Evolutionary conservation across 2,888 invertebrate genomes (phyloP), one percentile per base, ranked within the genome.

Genomic region (Mongoloraphidia duomilia): DNA sequence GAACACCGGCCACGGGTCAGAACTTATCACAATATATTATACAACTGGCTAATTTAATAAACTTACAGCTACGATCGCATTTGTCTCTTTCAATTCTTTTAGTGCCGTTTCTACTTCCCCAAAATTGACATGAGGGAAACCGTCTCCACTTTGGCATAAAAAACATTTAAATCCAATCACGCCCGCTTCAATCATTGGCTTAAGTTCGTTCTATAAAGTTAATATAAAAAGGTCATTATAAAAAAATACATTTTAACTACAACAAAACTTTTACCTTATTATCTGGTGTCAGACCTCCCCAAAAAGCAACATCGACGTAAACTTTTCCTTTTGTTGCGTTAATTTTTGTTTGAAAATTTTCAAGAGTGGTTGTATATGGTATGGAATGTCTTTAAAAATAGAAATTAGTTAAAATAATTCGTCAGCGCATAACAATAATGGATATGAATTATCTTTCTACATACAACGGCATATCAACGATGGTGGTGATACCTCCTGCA

Each of bases 121-220:
- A 47, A 68, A 64, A 11, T 64, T 69, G 0, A 84, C 77, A 52
- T 77, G 71, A 0, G 77, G 76, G 59, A 84, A 84, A 61, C 84
- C 84, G 0, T 81, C 78, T 2, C 82, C 80, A 51, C 80, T 79
- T 1, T 79, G 77, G 55, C 78, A 77, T 3, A 85, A 66, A 52
- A 83, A 82, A 60, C 84, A 83, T 65, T 84, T 84, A 56, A 85
- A 80, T 2, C 84, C 85, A 34, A 83, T 77, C 1, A 83, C 82
- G 2, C 84, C 84, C 46, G 75, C 76, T 9, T 72, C 64, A 1
- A 82, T 69, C 52, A 84, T 65, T 9, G 71, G 68, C 36, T 65
- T 63, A 34, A 83, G 63, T 1, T 80, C 76, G 53, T 70, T 66
- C 79, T 79, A 60, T 12, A 60, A 54, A 11, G 43, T 33, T 10